phyloP scores from a whole-genome alignment of 37 sponge, comb jelly and placozoan genomes.

The Diacarnus erythraeanus region DNA sequence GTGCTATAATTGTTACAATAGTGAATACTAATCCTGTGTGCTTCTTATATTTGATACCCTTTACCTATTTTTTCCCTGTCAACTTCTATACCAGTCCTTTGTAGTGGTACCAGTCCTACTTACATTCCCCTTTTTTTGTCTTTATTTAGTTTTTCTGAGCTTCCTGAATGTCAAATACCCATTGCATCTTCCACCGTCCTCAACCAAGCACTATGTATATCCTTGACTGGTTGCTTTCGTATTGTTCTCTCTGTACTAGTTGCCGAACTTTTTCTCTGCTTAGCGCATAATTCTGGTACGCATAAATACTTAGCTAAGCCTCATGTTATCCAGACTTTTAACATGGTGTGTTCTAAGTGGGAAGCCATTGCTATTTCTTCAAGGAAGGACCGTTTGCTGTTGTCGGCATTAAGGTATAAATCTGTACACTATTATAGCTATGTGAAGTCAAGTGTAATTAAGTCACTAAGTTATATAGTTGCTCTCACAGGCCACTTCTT shows the following conservation, averaged over 20 bases:
- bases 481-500: no score
- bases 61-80: background rate
- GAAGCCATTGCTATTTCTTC: background rate
- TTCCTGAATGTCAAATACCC: constrained; percentile 5
- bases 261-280: constrained; percentile 17
- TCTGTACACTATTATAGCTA: no score
- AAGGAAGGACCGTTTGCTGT: background rate
- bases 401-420: background rate
- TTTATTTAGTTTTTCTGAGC: background rate
- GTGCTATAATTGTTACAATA: no score
- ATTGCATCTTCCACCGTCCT: constrained; percentile 26
- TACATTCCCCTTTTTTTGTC: background rate
- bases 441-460: no score
- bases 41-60: no score
- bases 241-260: constrained; percentile 10
- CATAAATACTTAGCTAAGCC: constrained; percentile 22
- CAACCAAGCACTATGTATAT: constrained; percentile 20
- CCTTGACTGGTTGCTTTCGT: background rate
- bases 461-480: no score
- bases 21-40: no score
- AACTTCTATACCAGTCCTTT: background rate
- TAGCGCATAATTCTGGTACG: constrained; percentile 9
- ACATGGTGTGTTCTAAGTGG: background rate
- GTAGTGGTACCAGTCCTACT: background rate
- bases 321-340: constrained; percentile 9